phyloP scores from a whole-genome alignment of 1,140 invertebrate genomes.

The Papilio machaon region DNA sequence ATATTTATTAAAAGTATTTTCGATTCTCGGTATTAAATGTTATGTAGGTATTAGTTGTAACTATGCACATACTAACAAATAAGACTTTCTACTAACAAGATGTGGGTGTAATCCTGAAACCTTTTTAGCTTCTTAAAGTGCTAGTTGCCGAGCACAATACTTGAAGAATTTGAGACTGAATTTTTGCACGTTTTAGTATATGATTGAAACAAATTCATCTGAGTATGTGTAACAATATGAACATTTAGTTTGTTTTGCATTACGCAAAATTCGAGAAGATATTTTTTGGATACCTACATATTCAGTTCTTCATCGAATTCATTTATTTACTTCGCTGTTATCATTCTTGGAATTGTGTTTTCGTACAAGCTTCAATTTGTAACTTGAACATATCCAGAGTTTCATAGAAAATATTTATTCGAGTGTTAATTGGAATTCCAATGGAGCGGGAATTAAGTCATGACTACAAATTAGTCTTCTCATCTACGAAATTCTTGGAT shows the following conservation, averaged over 20 bases:
- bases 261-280: background rate
- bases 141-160: too few species aligned
- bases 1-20: background rate
- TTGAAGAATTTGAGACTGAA: too few species aligned
- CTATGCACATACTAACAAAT: too few species aligned
- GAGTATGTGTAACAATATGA: too few species aligned
- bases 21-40: too few species aligned
- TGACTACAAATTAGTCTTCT: constrained; percentile 1
- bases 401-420: background rate
- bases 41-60: too few species aligned
- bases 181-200: too few species aligned
- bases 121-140: too few species aligned
- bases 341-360: background rate
- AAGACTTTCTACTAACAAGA: too few species aligned
- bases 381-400: background rate
- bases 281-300: background rate
- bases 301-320: background rate
- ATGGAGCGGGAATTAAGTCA: background rate
- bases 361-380: background rate
- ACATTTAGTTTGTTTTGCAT: background rate
- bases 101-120: too few species aligned
- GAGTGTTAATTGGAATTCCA: background rate
- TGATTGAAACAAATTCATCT: too few species aligned
- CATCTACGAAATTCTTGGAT: background rate
- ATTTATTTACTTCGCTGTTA: background rate